Conservation (phyloP, 2,888 invertebrate genomes). For the Stenodera caucasica region DNA sequence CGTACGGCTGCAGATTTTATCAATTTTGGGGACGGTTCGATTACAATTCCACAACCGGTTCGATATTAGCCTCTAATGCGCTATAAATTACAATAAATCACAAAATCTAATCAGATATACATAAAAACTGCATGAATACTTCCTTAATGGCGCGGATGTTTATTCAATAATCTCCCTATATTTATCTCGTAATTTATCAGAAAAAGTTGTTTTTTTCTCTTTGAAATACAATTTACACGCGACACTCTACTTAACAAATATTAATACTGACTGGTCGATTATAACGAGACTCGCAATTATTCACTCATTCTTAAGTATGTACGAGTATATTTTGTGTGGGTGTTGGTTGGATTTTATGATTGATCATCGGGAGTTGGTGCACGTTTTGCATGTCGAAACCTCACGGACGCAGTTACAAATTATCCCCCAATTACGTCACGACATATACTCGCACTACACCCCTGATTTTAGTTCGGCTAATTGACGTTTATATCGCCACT, state of each 20-base stretch:
- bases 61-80: not conserved
- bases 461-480: not conserved
- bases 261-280: constrained; percentile 24
- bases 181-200: constrained; percentile 9
- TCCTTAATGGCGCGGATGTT: constrained; percentile 23
- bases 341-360: constrained; percentile 31
- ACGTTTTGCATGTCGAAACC: constrained; percentile 36
- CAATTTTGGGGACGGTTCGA: constrained; percentile 20
- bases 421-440: constrained; percentile 27
- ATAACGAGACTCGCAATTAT: constrained; percentile 37
- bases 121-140: constrained; percentile 9
- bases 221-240: constrained; percentile 15
- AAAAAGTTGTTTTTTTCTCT: not conserved
- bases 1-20: too few relatives aligned
- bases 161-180: constrained; percentile 25
- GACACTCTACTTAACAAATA: constrained; percentile 28
- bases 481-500: not conserved
- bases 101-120: constrained; percentile 24
- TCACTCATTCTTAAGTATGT: constrained; percentile 36
- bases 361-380: constrained; percentile 36
- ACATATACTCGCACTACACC: constrained; percentile 1
- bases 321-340: not conserved
- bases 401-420: constrained; percentile 30
- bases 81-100: not conserved
- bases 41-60: not conserved